Percentiles rank a stretch among this genome's conserved stretches.
Conservation (phyloP, 2,888 invertebrate species). For the Choristoneura rosaceana region DNA sequence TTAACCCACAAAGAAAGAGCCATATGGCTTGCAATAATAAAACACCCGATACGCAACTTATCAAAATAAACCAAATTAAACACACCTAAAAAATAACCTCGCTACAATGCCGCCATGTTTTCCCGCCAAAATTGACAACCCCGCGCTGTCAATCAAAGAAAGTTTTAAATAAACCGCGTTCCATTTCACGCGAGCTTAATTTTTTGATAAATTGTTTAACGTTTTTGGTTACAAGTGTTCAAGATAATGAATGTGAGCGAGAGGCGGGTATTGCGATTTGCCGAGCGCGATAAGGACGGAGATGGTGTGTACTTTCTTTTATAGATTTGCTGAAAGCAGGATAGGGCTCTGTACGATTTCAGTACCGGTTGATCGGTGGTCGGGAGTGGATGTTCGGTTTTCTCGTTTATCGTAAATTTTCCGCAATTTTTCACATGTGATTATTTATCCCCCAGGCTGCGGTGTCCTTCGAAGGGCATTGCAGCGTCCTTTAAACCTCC, state of each 20-base stretch:
- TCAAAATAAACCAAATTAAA: constrained; percentile 46
- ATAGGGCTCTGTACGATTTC: constrained; percentile 52
- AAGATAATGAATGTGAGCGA: constrained; percentile 53
- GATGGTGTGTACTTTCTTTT: constrained; percentile 71
- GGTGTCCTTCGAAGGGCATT: constrained; percentile 21
- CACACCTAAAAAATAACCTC: constrained; percentile 18
- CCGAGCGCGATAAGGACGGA: constrained; percentile 56
- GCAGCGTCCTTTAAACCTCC: not conserved
- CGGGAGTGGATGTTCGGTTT: constrained; percentile 47
- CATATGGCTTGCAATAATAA: constrained; percentile 52
- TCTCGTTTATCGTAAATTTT: constrained; percentile 50
- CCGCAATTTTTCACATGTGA: constrained; percentile 50
- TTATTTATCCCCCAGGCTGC: constrained; percentile 34
- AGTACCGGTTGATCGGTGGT: constrained; percentile 49
- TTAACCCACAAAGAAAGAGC: constrained; percentile 52
- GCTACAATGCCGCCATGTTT: constrained; percentile 7
- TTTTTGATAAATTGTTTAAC: constrained; percentile 35
- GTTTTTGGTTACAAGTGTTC: constrained; percentile 41
- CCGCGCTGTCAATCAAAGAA: constrained; percentile 46
- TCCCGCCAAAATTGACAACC: constrained; percentile 49
- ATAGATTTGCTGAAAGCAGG: constrained; percentile 80
- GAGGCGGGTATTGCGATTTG: constrained; percentile 49
- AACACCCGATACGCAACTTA: constrained; percentile 46
- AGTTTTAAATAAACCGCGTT: constrained; percentile 45
- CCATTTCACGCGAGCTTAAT: constrained; percentile 38